Evolutionary conservation across 2,888 invertebrate species (phyloP).

Genomic region (Drosophila sordidula): DNA sequence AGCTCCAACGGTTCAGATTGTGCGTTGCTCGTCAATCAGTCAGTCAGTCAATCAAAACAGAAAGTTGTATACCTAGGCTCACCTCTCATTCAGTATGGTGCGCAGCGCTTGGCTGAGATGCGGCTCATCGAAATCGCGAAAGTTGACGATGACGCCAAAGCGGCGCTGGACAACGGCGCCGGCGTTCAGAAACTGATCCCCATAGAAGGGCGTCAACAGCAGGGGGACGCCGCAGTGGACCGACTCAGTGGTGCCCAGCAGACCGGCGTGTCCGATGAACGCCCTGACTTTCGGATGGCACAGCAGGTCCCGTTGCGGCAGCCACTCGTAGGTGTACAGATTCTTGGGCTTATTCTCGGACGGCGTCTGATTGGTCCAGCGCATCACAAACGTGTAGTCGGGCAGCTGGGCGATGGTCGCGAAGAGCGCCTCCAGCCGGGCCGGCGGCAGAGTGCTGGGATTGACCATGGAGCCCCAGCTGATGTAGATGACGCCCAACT

Average conservation of each 20-base stretch:
- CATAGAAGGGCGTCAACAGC: conserved; percentile 88
- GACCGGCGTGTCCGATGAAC: conserved; percentile 90
- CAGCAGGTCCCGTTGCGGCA: conserved; percentile 89
- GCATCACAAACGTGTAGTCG: conserved; percentile 88
- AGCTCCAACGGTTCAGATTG: background rate
- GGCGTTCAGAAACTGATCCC: conserved; percentile 88
- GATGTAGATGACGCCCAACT: conserved; percentile 88
- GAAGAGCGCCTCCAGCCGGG: conserved; percentile 86
- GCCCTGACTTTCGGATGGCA: conserved; percentile 89
- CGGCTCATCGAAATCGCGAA: conserved; percentile 85
- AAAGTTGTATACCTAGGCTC: background rate
- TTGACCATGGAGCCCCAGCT: conserved; percentile 90
- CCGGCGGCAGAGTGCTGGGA: conserved; percentile 86
- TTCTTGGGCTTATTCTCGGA: conserved; percentile 86
- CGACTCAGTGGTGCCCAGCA: conserved; percentile 89
- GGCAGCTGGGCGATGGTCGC: conserved; percentile 85
- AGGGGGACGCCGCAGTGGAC: conserved; percentile 88
- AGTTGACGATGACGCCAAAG: conserved; percentile 86
- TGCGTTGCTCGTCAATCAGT: background rate
- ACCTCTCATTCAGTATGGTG: conserved; percentile 76
- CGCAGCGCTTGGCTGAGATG: conserved; percentile 85
- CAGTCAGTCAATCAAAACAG: background rate
- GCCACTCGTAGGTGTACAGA: conserved; percentile 88
- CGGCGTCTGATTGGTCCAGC: conserved; percentile 87
- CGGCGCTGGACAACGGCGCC: conserved; percentile 86